phyloP scores from a whole-genome alignment of 2,797 vertebrate species.

The Phaenicophaeus curvirostris region DNA sequence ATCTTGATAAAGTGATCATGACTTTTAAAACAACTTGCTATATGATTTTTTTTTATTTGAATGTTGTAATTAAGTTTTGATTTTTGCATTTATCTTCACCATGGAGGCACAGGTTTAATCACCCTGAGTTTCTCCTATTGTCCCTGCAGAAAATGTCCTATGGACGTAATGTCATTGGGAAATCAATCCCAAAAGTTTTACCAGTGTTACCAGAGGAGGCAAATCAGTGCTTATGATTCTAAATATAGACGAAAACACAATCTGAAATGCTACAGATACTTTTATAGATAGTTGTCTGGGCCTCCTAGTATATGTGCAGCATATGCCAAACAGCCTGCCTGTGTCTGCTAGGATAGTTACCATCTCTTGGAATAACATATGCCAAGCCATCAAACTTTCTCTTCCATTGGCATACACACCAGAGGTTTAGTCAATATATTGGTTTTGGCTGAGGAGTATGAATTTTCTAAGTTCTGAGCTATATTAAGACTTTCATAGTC shows the following conservation, averaged over 20 bases:
- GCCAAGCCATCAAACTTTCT: constrained; percentile 14
- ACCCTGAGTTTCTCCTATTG: background rate
- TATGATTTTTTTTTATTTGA: background rate
- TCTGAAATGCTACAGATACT: background rate
- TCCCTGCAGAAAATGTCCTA: background rate
- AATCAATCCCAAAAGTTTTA: background rate
- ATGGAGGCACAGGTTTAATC: background rate
- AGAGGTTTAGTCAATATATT: constrained; percentile 49
- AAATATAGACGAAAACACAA: background rate
- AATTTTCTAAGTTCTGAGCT: constrained; percentile 18
- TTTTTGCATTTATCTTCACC: background rate
- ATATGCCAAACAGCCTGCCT: constrained; percentile 26
- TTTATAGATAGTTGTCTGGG: background rate
- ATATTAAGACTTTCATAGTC: background rate
- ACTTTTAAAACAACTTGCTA: background rate
- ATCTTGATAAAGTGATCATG: background rate
- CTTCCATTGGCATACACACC: background rate
- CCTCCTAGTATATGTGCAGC: background rate
- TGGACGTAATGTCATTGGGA: background rate
- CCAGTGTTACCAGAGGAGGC: background rate
- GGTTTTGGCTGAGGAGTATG: background rate
- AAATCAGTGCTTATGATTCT: background rate
- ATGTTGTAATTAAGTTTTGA: background rate
- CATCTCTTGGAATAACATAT: constrained; percentile 17
- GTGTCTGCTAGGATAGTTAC: constrained; percentile 13